Evolutionary conservation across 2,888 invertebrate genomes (phyloP).

Genomic region (Tolmerus cingulatus): DNA sequence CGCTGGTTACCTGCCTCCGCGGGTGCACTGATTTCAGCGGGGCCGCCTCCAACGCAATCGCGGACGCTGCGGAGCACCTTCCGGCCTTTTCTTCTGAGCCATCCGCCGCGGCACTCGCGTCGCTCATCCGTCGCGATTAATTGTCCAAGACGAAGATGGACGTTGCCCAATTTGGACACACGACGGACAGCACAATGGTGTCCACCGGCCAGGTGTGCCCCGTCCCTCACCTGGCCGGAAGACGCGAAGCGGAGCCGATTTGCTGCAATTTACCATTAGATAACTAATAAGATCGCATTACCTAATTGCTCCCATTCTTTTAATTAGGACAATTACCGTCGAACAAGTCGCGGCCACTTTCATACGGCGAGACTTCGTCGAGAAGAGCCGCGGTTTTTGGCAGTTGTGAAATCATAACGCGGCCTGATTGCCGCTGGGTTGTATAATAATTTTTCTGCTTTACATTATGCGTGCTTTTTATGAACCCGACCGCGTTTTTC

Average conservation of each 20-base stretch:
- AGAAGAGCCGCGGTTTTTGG: not conserved
- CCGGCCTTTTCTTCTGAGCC: conserved; percentile 10
- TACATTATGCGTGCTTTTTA: not conserved
- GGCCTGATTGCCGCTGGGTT: not conserved
- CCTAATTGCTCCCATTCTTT: not conserved
- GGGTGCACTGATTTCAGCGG: not conserved
- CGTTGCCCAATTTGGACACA: not conserved
- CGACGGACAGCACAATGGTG: not conserved
- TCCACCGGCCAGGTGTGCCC: not conserved
- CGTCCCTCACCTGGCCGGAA: not conserved
- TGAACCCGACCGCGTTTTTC: not conserved
- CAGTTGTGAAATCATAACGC: not conserved
- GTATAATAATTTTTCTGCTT: not conserved
- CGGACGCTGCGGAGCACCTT: not conserved
- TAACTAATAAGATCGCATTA: not conserved
- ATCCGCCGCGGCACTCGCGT: not conserved
- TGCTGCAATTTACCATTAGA: not conserved
- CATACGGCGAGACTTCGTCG: not conserved
- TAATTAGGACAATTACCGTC: not conserved
- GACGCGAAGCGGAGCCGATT: not conserved
- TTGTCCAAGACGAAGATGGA: not conserved
- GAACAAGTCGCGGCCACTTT: not conserved
- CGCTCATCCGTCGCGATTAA: not conserved
- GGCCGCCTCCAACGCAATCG: not conserved
- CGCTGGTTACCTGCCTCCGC: not conserved